Evolutionary conservation across 2,113 vertebrate species (phyloP), one percentile per base, ranked within the genome.

Genomic region (Puntigrus tetrazona): DNA sequence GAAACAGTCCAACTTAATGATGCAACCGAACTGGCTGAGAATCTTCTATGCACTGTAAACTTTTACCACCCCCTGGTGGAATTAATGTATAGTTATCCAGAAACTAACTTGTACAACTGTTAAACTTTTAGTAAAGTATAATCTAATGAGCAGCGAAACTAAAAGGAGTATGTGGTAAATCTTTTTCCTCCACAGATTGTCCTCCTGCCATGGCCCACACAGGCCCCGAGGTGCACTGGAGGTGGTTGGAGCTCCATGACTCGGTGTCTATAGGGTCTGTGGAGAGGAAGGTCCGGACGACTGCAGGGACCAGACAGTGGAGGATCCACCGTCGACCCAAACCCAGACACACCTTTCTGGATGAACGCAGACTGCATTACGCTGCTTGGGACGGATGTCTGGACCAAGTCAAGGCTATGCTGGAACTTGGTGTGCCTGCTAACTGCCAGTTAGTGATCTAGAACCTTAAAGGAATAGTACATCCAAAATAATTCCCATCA

Each of bases 171-270:
- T 1, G 3, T 47, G 7, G 59, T 29, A 59, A 38, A 31, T 16
- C 47, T 45, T 57, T 22, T 47, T 29, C 27, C 27, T 72, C 18
- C 31, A 41, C 69, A 81, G 78, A 36, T 20, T 61, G 10, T 63
- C 29, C 29, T 45, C 52, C 9, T 5, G 63, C 43, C 81, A 92
- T 92, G 91, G 67, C 87, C 27, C 65, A 75, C 3, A 16, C 83
- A 14, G 77, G 63, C 22, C 88, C 86, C 4, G 88, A 91, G 65
- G 63, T 90, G 13, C 82, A 85, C 22, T 89, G 89, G 89, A 85
- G 86, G 72, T 89, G 88, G 89, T 63, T 91, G 55, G 90, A 91
- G 75, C 89, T 92, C 9, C 89, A 90, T 43, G 92, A 92, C 82
- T 91, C 90, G 0, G 88, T 92, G 57, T 88, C 90, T 1, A 73